These are phyloP conservation scores for Leptatherina wallacei DNA, from an alignment of 2,797 vertebrate genomes.

Conservation along the genomic window DNA sequence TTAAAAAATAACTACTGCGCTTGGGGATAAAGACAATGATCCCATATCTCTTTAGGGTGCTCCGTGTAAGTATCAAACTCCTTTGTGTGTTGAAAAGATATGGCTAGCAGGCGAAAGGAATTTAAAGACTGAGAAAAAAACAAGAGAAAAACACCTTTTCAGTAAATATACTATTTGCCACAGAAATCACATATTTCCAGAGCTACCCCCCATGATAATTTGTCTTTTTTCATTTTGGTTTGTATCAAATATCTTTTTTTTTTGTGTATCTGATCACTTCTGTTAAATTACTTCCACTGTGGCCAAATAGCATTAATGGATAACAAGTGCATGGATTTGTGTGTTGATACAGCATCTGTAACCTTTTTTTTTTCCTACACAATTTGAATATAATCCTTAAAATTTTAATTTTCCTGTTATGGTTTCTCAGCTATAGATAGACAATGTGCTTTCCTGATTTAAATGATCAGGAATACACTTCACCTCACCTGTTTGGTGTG, in stretches of 20 bases:
- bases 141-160: slow-evolving; percentile 43
- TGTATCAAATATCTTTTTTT: slow-evolving; percentile 22
- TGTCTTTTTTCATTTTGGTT: slow-evolving; percentile 37
- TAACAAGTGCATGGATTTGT: slow-evolving; percentile 25
- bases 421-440: slow-evolving; percentile 17
- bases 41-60: slow-evolving; percentile 44
- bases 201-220: slow-evolving; percentile 41
- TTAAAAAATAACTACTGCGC: slow-evolving; percentile 48
- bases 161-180: slow-evolving; percentile 50
- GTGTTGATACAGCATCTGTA: slow-evolving; percentile 16
- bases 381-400: background rate
- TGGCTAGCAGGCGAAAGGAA: slow-evolving; percentile 45
- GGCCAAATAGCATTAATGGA: background rate
- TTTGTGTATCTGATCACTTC: slow-evolving; percentile 2
- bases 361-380: slow-evolving; percentile 7
- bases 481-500: slow-evolving; percentile 10
- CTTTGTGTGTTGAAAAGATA: slow-evolving; percentile 57
- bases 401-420: background rate
- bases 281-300: slow-evolving; percentile 17
- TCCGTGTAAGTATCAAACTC: slow-evolving; percentile 35
- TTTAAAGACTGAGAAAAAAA: slow-evolving; percentile 50
- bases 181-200: slow-evolving; percentile 51
- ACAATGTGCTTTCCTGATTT: slow-evolving; percentile 16
- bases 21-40: slow-evolving; percentile 57
- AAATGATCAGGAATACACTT: slow-evolving; percentile 44